A percentile compares a stretch with the other conserved stretches of the same genome.
Conservation (phyloP, 92 coral and sea anemone genomes). For the Porites divaricata region DNA sequence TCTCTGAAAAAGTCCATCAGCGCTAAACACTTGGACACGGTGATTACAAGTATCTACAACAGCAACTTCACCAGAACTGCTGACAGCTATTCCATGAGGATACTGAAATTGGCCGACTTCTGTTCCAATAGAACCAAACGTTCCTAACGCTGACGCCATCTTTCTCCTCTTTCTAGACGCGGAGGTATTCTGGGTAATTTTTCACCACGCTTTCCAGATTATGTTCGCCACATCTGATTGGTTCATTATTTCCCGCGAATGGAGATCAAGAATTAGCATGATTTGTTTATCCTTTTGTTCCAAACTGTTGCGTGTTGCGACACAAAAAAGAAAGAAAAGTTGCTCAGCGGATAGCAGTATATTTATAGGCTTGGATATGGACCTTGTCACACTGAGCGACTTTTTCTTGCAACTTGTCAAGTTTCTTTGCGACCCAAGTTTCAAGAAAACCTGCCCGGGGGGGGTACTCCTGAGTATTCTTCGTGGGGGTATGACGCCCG, state of each 20-base stretch:
- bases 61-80: constrained; percentile 57
- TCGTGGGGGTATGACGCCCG: too few species aligned
- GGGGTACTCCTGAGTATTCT: too few species aligned
- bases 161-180: neutral
- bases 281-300: too few species aligned
- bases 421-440: too few species aligned
- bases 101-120: constrained; percentile 42
- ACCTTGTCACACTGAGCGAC: too few species aligned
- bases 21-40: constrained; percentile 56
- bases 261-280: neutral
- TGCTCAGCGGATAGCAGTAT: too few species aligned
- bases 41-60: constrained; percentile 62
- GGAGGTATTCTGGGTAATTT: constrained; percentile 20
- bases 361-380: too few species aligned
- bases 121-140: constrained; percentile 43
- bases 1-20: constrained; percentile 49
- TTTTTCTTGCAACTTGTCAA: too few species aligned
- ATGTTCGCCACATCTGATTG: constrained; percentile 16
- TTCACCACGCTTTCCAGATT: constrained; percentile 31
- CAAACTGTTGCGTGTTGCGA: too few species aligned
- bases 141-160: constrained; percentile 39
- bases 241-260: constrained; percentile 41
- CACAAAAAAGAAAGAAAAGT: too few species aligned
- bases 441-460: too few species aligned
- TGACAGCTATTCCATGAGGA: constrained; percentile 58